phyloP scores from a whole-genome alignment of 2,797 vertebrate species.

The Tangara arthus region DNA sequence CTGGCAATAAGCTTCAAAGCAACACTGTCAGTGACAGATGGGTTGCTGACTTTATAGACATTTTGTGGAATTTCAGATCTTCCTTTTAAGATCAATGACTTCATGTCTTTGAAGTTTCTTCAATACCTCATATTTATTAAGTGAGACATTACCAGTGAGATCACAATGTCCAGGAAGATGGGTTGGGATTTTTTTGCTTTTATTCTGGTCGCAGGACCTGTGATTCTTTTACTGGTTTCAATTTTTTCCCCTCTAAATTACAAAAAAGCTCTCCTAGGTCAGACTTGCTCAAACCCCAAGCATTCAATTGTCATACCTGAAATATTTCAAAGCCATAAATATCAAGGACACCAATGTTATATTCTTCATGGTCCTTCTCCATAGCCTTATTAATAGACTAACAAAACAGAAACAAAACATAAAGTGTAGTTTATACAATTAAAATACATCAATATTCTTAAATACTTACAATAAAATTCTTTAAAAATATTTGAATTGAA shows the following conservation, averaged over 20 bases:
- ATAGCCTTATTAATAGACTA: conserved; percentile 98
- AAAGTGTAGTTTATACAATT: not conserved
- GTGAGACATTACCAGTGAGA: conserved; percentile 1
- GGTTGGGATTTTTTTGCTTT: not conserved
- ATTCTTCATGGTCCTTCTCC: conserved; percentile 93
- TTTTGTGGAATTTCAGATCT: not conserved
- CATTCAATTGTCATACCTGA: conserved; percentile 79
- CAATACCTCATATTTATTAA: not conserved
- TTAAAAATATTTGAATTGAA: not conserved
- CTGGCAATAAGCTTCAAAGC: conserved; percentile 18
- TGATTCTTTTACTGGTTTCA: not conserved
- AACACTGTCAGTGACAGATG: not conserved
- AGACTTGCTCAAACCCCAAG: not conserved
- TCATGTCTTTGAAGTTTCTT: conserved; percentile 24
- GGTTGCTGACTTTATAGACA: not conserved
- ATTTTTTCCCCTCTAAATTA: not conserved
- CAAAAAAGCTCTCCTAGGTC: not conserved
- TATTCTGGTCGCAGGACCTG: not conserved
- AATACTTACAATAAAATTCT: not conserved
- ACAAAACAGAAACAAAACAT: conserved; percentile 39
- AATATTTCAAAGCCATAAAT: conserved; percentile 99
- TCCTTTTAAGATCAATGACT: not conserved
- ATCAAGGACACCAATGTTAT: conserved; percentile 94
- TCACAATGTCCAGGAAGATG: not conserved
- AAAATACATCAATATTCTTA: not conserved